Evolutionary conservation across 2,797 vertebrate genomes (phyloP), one percentile per base, ranked within the genome.

Genomic region (Danio kyathit): DNA sequence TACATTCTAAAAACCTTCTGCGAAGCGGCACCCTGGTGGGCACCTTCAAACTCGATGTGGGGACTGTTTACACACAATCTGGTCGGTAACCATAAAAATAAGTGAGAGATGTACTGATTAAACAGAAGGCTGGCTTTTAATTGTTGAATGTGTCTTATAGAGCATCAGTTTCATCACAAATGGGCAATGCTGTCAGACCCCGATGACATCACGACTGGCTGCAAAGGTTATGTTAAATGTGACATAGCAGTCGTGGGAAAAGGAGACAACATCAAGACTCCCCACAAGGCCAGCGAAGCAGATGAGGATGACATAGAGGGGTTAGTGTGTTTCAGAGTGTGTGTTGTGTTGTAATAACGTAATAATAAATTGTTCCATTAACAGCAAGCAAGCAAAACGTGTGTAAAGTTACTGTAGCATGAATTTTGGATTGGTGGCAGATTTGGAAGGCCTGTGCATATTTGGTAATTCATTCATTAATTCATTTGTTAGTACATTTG

Each of bases 1-100:
- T 99, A 85, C 98, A 99, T 90, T 99, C 98, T 82, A 99, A 99
- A 93, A 99, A 99, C 83, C 95, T 99, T 16, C 90, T 99, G 84
- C 93, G 98, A 38, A 99, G 98, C 0, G 97, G 97, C 17, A 99
- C 97, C 0, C 75, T 99, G 88, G 96, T 99, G 46, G 98, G 98
- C 0, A 94, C 93, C 29, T 99, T 99, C 90, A 99, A 99, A 88
- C 91, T 99, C 90, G 98, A 99, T 0, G 95, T 99, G 10, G 98
- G 97, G 13, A 98, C 97, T 0, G 95, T 99, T 85, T 99, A 99
- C 74, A 88, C 90, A 16, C 97, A 99, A 60, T 92, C 96, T 3
- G 98, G 98, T 98, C 83, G 85, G 79, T 83, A 63, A 77, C 57
- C 14, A 43, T 51, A 9, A n/a, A 29, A 60, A 40, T 38, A 6